A percentile compares a stretch with the other conserved stretches of the same genome.
phyloP scores from a whole-genome alignment of 1,140 invertebrate genomes.

The Paracyclopina nana region DNA sequence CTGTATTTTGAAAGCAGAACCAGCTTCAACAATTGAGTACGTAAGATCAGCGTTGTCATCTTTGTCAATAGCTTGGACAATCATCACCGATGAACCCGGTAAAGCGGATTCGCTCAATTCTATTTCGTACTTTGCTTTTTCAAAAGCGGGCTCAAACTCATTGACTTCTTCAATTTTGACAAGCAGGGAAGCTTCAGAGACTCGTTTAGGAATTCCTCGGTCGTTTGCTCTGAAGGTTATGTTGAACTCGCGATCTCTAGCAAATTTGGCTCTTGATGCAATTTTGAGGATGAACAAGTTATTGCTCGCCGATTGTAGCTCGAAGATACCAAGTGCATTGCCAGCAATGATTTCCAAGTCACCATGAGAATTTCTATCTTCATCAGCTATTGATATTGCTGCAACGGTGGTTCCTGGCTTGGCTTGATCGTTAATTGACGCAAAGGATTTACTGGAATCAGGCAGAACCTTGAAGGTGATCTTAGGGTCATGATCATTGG shows the following conservation, averaged over 20 bases:
- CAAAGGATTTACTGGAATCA: constrained; percentile 45
- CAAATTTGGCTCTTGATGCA: too few species aligned
- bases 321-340: constrained; percentile 74
- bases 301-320: constrained; percentile 49
- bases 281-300: not conserved
- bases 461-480: constrained; percentile 78
- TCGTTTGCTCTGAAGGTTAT: constrained; percentile 74
- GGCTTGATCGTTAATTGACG: constrained; percentile 82
- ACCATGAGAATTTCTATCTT: constrained; percentile 72
- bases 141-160: constrained; percentile 81
- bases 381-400: constrained; percentile 72
- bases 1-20: constrained; percentile 69
- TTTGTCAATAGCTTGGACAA: constrained; percentile 70
- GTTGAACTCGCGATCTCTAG: too few species aligned
- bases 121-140: constrained; percentile 72
- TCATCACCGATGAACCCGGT: constrained; percentile 62
- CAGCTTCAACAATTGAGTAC: constrained; percentile 53
- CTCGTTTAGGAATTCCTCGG: constrained; percentile 58
- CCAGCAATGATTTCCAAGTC: constrained; percentile 59
- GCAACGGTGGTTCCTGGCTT: constrained; percentile 70
- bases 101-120: constrained; percentile 66
- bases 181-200: constrained; percentile 60
- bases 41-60: constrained; percentile 63
- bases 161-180: constrained; percentile 87
- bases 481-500: constrained; percentile 82